A percentile compares a stretch with the other conserved stretches of the same genome.
Conservation (phyloP, 2,797 vertebrate species). For the Gallinago stenura region DNA sequence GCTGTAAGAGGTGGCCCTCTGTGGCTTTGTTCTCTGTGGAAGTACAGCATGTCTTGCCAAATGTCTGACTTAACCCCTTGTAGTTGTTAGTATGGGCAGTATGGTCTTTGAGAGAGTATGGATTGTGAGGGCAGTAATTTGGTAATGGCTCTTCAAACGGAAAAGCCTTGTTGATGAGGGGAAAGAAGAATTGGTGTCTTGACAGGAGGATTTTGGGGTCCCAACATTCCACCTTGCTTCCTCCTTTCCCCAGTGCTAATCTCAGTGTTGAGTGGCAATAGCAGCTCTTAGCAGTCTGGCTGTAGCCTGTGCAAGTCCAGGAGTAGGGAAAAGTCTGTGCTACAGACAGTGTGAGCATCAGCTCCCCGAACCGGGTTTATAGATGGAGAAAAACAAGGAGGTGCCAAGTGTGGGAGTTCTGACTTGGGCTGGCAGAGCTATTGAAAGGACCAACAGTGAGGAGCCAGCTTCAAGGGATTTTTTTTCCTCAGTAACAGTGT, state of each 20-base stretch:
- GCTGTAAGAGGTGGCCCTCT: background rate
- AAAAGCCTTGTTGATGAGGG: background rate
- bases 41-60: background rate
- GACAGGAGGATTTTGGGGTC: background rate
- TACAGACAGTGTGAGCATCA: background rate
- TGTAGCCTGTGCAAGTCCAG: background rate
- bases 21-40: background rate
- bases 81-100: background rate
- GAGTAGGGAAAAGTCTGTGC: background rate
- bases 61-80: background rate
- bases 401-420: background rate
- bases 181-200: background rate
- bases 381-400: background rate
- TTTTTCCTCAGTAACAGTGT: background rate
- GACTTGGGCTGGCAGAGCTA: background rate
- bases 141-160: background rate
- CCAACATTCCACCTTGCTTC: accelerated
- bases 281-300: background rate
- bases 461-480: background rate
- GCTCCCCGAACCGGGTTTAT: background rate
- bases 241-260: background rate
- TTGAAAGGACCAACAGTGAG: background rate
- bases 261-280: background rate
- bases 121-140: background rate
- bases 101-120: background rate